Conservation (phyloP, 2,888 invertebrate genomes). For the Aleiodes testaceus region DNA sequence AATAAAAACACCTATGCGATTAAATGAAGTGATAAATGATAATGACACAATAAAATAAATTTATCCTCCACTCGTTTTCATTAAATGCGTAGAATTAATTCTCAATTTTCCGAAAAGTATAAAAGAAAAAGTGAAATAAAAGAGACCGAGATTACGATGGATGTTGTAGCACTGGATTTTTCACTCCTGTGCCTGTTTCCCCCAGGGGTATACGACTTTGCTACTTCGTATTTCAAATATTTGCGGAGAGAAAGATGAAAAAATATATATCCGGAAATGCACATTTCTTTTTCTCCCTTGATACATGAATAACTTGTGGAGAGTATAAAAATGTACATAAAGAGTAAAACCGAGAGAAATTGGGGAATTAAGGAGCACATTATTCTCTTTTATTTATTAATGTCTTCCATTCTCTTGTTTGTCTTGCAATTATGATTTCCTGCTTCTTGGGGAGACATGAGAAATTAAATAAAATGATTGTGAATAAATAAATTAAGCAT, state of each 20-base stretch:
- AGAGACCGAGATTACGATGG: constrained; percentile 23
- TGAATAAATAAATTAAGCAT: not conserved
- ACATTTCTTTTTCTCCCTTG: constrained; percentile 25
- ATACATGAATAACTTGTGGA: constrained; percentile 14
- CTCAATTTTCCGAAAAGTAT: constrained; percentile 18
- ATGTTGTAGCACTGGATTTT: constrained; percentile 10
- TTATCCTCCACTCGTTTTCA: not conserved
- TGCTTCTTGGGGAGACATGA: not conserved
- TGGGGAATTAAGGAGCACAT: not conserved
- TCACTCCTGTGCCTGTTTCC: not conserved
- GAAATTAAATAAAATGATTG: not conserved
- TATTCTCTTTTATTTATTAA: constrained; percentile 8
- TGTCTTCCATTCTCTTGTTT: not conserved
- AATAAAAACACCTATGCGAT: constrained; percentile 27
- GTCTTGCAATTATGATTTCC: not conserved
- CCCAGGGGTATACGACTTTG: constrained; percentile 29
- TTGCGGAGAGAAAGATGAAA: constrained; percentile 39
- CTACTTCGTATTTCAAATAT: constrained; percentile 39
- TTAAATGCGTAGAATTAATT: not conserved
- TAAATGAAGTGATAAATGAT: not conserved
- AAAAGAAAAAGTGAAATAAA: constrained; percentile 5
- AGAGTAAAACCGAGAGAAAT: constrained; percentile 10
- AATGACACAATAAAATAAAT: not conserved
- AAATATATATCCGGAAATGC: constrained; percentile 31
- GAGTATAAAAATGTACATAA: not conserved